Evolutionary conservation across 2,797 vertebrate species (phyloP).

Genomic region (Crax fasciolata): DNA sequence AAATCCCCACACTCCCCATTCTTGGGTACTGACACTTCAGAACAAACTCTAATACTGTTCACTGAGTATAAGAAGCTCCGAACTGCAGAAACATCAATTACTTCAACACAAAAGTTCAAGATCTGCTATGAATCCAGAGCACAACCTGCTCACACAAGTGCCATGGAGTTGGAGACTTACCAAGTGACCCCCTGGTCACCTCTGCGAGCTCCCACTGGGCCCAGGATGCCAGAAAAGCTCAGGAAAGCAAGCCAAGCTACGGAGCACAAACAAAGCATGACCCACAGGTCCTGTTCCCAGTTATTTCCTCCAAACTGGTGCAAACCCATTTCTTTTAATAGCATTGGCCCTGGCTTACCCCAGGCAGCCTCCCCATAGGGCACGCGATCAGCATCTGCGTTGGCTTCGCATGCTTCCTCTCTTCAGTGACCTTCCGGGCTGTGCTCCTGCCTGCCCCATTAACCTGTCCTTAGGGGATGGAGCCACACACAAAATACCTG

Average conservation of each 20-base stretch:
- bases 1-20: not conserved
- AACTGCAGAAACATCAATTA: fast-evolving
- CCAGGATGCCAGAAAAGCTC: not conserved
- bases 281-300: not conserved
- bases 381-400: fast-evolving
- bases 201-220: fast-evolving
- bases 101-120: not conserved
- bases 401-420: fast-evolving
- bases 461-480: not conserved
- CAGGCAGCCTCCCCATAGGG: not conserved
- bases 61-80: not conserved
- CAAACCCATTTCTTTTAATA: not conserved
- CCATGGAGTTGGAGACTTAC: not conserved
- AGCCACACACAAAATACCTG: not conserved
- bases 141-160: fast-evolving
- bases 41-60: fast-evolving
- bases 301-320: not conserved
- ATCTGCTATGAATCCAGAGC: not conserved
- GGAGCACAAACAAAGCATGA: not conserved
- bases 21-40: not conserved
- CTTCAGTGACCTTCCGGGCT: not conserved
- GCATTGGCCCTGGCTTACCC: not conserved
- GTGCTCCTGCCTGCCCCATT: not conserved
- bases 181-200: fast-evolving
- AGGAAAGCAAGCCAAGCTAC: not conserved